These are phyloP conservation scores for Temnopleurus reevesii DNA, from an alignment of 53 echinoderm and acorn worm genomes.

Conservation along the genomic window DNA sequence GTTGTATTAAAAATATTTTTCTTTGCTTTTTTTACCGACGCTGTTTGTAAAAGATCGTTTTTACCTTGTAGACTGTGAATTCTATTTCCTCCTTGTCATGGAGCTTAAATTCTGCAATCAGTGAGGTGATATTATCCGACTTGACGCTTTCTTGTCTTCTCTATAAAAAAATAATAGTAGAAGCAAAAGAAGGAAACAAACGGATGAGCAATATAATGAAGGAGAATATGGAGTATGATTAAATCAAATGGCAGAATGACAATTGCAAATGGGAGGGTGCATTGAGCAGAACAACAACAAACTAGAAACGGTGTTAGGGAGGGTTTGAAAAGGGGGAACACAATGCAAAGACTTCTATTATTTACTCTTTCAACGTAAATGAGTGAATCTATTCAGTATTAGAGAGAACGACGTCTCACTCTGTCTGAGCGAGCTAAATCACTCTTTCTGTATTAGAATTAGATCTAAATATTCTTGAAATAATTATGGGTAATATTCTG, in stretches of 20 bases:
- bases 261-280: background rate
- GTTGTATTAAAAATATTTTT: no score
- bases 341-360: no score
- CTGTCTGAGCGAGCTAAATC: no score
- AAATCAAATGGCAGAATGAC: background rate
- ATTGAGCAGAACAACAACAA: background rate
- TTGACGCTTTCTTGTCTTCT: conserved; percentile 55
- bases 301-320: background rate
- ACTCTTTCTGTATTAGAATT: no score
- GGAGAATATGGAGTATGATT: background rate
- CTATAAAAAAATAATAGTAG: background rate
- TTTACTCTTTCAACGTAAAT: no score
- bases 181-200: background rate
- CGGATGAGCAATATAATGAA: background rate
- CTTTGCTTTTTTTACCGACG: no score
- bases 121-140: conserved; percentile 70
- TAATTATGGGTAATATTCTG: no score
- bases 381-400: no score
- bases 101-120: conserved; percentile 76
- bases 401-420: no score
- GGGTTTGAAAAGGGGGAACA: background rate
- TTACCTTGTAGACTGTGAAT: conserved; percentile 84
- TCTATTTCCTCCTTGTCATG: conserved; percentile 84
- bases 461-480: no score
- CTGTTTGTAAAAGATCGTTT: no score